Base-by-base conservation (phyloP, 2,888 invertebrate species). In the Lottia scabra region DNA sequence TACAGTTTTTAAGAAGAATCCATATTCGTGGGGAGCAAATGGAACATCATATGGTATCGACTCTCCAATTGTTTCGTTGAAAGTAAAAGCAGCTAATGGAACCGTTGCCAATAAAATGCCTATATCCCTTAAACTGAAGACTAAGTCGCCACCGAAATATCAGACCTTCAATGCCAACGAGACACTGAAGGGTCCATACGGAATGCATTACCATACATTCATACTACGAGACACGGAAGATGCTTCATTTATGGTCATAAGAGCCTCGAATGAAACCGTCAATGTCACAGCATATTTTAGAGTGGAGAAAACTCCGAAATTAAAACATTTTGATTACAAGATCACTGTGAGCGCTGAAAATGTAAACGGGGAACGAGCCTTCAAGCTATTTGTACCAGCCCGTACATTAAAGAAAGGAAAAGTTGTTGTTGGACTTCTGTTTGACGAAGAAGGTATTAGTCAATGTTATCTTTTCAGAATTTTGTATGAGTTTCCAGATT, bases 151-250 rank as follows among this genome's bases (percentile, higher is more conserved):
- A 3, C 43, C 62, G 12, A 65, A 27, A 10, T 48, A 65, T 63
- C 48, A 64, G 26, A 16, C 44, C 5, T 75, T 65, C 65, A 48
- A 23, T 13, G 44, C 75, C 63, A 67, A 63, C 2, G 71, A 72
- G 44, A 75, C 69, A 23, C 44, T 71, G 62, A 69, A 65, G 12
- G 72, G 73, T 1, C 70, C 70, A 12, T 46, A 75, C 43, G 63
- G 65, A 38, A 65, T 68, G 68, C 27, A 68, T 44, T 80, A 82
- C 74, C 80, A 78, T 65, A 74, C 78, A 15, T 78, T 82, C 72
- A n/a, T 71, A 4, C 71, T 82, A 56, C 46, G 73, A 38, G 63
- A 74, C 56, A 71, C 70, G 56, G 12, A 56, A 5, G 74, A 81
- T 13, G 38, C 65, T 0, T 44, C 67, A 15, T 43, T 72, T 26